phyloP scores from a whole-genome alignment of 1,140 invertebrate genomes.

The Gryllus bimaculatus region DNA sequence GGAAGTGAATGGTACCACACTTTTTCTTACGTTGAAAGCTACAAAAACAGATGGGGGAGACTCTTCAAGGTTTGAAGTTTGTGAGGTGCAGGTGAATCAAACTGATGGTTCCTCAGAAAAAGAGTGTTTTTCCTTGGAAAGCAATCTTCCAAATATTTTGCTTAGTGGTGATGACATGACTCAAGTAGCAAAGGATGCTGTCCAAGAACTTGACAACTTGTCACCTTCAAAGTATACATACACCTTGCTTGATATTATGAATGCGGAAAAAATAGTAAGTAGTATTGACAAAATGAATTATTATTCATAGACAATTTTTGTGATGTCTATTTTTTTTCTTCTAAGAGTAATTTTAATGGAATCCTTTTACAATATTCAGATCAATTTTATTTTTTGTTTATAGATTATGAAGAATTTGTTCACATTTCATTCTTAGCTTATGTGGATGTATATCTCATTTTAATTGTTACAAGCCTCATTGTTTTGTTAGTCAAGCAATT shows the following conservation, averaged over 20 bases:
- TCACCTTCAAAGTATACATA: slow-evolving; percentile 8
- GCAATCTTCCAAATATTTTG: neutral
- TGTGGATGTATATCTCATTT: too few relatives aligned
- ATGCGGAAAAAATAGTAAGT: slow-evolving; percentile 8
- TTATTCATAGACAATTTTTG: too few relatives aligned
- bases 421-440: too few relatives aligned
- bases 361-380: too few relatives aligned
- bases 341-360: too few relatives aligned
- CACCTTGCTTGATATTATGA: neutral
- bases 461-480: too few relatives aligned
- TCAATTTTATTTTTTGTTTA: too few relatives aligned
- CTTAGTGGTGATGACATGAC: slow-evolving; percentile 5
- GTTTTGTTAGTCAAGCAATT: too few relatives aligned
- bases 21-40: slow-evolving; percentile 10
- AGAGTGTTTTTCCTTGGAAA: neutral
- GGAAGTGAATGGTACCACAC: neutral
- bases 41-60: slow-evolving; percentile 11
- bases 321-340: too few relatives aligned
- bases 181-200: slow-evolving; percentile 1
- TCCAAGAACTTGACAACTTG: slow-evolving; percentile 7
- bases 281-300: neutral
- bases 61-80: slow-evolving; percentile 6
- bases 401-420: too few relatives aligned
- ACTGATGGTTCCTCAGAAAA: neutral
- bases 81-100: slow-evolving; percentile 11